Conservation (phyloP, 2,797 vertebrate genomes). For the Neoniphon sammara region DNA sequence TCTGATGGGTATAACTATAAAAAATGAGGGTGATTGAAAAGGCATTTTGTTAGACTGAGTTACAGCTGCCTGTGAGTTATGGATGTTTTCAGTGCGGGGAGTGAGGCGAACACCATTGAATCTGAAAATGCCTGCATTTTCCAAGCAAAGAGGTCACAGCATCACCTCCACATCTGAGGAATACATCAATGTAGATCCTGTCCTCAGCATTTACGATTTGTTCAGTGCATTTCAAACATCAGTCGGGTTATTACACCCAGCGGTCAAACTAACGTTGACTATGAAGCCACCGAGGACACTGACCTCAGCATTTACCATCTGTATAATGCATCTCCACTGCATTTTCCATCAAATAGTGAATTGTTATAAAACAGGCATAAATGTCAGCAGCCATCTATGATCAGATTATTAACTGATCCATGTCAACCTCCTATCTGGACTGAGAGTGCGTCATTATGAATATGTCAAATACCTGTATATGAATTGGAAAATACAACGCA, state of each 20-base stretch:
- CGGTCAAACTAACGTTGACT: constrained; percentile 64
- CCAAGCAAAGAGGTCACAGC: constrained; percentile 54
- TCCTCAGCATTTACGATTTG: constrained; percentile 53
- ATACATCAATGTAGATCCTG: constrained; percentile 61
- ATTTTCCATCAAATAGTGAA: constrained; percentile 60
- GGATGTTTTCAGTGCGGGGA: constrained; percentile 63
- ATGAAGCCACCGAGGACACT: constrained; percentile 54
- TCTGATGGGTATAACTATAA: constrained; percentile 77
- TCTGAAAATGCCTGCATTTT: constrained; percentile 32
- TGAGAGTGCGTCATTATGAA: constrained; percentile 51
- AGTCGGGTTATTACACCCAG: constrained; percentile 57
- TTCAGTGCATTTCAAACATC: constrained; percentile 55
- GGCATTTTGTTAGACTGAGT: constrained; percentile 78
- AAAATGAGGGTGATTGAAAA: constrained; percentile 82
- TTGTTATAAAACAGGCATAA: constrained; percentile 68
- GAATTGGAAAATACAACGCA: constrained; percentile 42
- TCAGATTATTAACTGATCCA: constrained; percentile 64
- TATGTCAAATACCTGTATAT: constrained; percentile 52
- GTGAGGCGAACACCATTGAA: constrained; percentile 25
- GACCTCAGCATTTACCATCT: constrained; percentile 69
- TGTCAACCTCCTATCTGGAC: constrained; percentile 60
- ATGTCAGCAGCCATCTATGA: constrained; percentile 71
- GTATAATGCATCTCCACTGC: constrained; percentile 58
- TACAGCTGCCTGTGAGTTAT: constrained; percentile 69
- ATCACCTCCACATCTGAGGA: constrained; percentile 61